Percentiles rank a stretch among this genome's conserved stretches.
phyloP scores from a whole-genome alignment of 2,113 vertebrate genomes.

The Agapornis roseicollis region DNA sequence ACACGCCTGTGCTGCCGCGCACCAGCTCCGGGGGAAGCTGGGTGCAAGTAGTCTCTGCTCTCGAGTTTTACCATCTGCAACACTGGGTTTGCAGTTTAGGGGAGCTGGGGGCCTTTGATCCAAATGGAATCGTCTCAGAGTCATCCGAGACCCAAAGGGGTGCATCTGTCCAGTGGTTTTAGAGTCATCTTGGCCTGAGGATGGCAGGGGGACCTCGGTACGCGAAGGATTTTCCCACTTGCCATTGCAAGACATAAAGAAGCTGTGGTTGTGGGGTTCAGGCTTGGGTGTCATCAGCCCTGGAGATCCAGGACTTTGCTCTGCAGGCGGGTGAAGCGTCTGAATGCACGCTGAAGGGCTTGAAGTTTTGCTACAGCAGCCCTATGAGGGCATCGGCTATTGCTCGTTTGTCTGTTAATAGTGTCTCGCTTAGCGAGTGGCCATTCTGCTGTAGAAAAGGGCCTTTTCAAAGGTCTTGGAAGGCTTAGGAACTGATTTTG shows the following conservation, averaged over 20 bases:
- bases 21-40: neutral
- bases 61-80: neutral
- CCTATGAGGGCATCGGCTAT: fast-evolving
- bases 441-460: neutral
- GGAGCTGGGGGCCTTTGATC: neutral
- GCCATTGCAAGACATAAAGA: neutral
- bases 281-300: fast-evolving
- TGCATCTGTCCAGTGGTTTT: fast-evolving
- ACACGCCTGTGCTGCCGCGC: neutral
- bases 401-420: fast-evolving
- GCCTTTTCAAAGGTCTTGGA: neutral
- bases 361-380: neutral
- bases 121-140: neutral
- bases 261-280: fast-evolving
- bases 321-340: neutral
- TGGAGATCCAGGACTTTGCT: fast-evolving
- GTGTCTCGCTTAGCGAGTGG: neutral
- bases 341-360: neutral
- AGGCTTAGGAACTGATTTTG: neutral
- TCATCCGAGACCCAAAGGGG: neutral
- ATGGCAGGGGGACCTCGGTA: fast-evolving
- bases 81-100: neutral
- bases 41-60: neutral
- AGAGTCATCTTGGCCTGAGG: neutral
- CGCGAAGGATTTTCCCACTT: neutral